Conservation (phyloP, 1,140 invertebrate genomes). For the Ruditapes philippinarum region DNA sequence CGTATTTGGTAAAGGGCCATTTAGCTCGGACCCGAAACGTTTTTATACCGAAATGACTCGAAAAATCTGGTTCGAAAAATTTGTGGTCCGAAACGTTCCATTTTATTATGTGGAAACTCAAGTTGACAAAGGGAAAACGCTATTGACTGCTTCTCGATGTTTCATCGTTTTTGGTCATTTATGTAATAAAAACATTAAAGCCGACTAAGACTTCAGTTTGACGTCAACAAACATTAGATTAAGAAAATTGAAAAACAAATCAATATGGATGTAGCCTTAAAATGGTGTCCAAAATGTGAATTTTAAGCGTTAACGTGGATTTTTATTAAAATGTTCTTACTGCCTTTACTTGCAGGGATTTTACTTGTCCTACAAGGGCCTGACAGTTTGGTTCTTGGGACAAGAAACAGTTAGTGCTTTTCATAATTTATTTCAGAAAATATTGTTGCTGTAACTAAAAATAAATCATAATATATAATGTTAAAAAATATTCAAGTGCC, state of each 20-base stretch:
- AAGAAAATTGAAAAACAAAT: constrained; percentile 30
- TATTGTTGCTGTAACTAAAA: too few species aligned
- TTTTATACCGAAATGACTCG: too few species aligned
- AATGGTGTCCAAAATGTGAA: constrained; percentile 60
- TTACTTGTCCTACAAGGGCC: constrained; percentile 29
- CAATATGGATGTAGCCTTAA: constrained; percentile 55
- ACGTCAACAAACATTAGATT: constrained; percentile 63
- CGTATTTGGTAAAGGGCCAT: too few species aligned
- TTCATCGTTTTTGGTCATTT: too few species aligned
- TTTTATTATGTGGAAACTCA: too few species aligned
- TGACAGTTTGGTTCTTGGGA: not conserved
- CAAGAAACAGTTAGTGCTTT: constrained; percentile 48
- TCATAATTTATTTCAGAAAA: too few species aligned
- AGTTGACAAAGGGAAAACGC: not conserved
- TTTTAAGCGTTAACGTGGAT: not conserved
- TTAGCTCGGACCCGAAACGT: too few species aligned
- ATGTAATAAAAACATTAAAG: not conserved
- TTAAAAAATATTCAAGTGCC: too few species aligned
- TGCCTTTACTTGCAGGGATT: constrained; percentile 51
- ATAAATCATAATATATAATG: too few species aligned
- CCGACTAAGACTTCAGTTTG: constrained; percentile 44
- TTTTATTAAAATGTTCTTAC: constrained; percentile 35
- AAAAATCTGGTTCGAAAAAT: too few species aligned
- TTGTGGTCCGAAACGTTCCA: too few species aligned
- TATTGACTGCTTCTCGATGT: not conserved